Base-by-base conservation (phyloP, 1,140 invertebrate species). In the Diorhabda elongata region DNA sequence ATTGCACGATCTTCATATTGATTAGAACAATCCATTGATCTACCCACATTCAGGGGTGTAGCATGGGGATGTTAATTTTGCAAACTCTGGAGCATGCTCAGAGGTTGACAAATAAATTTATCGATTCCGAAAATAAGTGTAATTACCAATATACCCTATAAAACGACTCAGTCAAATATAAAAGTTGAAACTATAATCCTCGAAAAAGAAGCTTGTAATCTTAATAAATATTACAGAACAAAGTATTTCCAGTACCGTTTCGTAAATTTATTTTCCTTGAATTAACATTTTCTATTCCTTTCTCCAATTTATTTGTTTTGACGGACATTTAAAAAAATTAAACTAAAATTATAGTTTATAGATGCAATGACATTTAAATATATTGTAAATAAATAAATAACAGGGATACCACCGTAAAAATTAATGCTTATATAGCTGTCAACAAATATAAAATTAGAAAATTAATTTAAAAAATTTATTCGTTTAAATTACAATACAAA, bases 11-110 rank as follows among this genome's bases (percentile, higher is more conserved):
- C 7, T 56, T 64, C 44, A 67, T 67, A 67, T 67, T 67, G 65
- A 67, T 67, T 60, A 26, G 26, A 52, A 42, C 42, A 67, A 47
- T 67, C 65, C 65, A 67, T 67, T 67, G 65, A 67, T 67, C 65
- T 58, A 67, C 65, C 65, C 65, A 67, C 65, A 67, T 59, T 60
- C 42, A 67, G 65, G 65, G 65, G 65, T 67, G 65, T 67, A 67
- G 65, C 65, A 67, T 45, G 11, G 44, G 65, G 65, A 60, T 59
- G 43, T 8, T 56, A 57, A 64, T n/a, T 52, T 64, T 64, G 42
- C 63, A 56, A 59, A 45, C 65, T 43, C 58, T 60, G 65, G 52
- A 67, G 47, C 65, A 67, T 67, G 65, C 65, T 42, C 65, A 67
- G 58, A 60, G 56, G 56, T 41, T 41, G n/a, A 44, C 45, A 65